Evolutionary conservation across 2,113 vertebrate species (phyloP).

Genomic region (Ginglymostoma cirratum): DNA sequence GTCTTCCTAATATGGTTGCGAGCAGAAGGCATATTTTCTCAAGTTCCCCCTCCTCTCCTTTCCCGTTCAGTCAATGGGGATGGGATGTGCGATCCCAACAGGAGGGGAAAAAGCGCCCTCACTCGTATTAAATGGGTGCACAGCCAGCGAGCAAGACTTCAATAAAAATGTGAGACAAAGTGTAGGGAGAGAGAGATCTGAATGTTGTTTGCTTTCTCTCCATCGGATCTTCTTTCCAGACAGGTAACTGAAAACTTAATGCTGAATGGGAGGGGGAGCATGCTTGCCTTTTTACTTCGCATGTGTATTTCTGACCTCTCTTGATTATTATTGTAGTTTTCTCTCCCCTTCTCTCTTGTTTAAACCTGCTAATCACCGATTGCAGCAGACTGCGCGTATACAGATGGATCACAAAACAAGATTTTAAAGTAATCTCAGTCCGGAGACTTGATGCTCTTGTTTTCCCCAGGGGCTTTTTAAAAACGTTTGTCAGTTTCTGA

Average conservation of each 20-base stretch:
- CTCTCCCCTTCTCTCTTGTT: background rate
- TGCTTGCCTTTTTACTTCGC: background rate
- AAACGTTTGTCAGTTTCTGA: too few species aligned
- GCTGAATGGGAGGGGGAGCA: background rate
- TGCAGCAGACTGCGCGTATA: background rate
- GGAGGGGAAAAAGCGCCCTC: background rate
- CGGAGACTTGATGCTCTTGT: background rate
- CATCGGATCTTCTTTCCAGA: background rate
- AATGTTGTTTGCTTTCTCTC: background rate
- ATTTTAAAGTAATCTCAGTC: background rate
- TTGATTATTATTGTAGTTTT: background rate
- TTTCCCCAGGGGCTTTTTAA: background rate
- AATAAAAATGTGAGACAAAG: background rate
- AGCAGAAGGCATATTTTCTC: background rate
- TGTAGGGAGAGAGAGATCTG: background rate
- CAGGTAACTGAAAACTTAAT: background rate
- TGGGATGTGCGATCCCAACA: background rate
- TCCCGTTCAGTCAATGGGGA: background rate
- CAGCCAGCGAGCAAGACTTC: background rate
- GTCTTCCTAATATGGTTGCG: conserved; percentile 8
- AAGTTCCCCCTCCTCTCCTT: background rate
- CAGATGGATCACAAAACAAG: too few species aligned
- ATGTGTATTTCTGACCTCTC: background rate
- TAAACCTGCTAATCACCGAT: background rate
- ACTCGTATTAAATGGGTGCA: background rate